phyloP scores from a whole-genome alignment of 2,113 vertebrate species.

The Ptyas mucosa region DNA sequence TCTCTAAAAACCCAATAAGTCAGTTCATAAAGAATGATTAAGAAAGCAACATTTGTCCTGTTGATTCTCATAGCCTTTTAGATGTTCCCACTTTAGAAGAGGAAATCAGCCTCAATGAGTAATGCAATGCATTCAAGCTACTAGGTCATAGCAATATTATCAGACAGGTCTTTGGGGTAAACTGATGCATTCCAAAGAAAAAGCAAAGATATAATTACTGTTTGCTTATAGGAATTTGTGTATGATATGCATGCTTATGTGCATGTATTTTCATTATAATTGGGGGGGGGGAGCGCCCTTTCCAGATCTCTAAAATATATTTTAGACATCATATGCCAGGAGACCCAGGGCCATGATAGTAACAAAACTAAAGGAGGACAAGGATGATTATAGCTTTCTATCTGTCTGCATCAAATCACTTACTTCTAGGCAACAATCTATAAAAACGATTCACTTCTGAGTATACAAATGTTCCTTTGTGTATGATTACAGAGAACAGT shows the following conservation, averaged over 20 bases:
- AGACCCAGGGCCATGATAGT: slow-evolving; percentile 9
- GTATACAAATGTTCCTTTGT: not conserved
- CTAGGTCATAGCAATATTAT: not conserved
- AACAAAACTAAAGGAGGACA: not conserved
- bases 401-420: not conserved
- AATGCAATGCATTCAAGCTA: slow-evolving; percentile 11
- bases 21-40: slow-evolving; percentile 13
- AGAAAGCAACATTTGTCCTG: slow-evolving; percentile 2
- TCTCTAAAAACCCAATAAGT: not conserved
- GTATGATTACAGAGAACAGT: not conserved
- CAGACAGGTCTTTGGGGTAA: not conserved
- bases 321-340: not conserved
- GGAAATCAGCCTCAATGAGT: slow-evolving; percentile 20
- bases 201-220: slow-evolving; percentile 11
- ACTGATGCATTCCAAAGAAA: slow-evolving; percentile 18
- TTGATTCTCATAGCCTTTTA: slow-evolving; percentile 25
- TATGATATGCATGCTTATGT: not conserved
- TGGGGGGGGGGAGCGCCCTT: no score
- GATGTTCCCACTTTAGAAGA: not conserved
- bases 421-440: not conserved
- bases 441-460: not conserved
- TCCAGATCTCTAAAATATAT: not conserved
- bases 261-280: not conserved
- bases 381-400: not conserved
- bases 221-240: not conserved